Evolutionary conservation across 1,140 invertebrate genomes (phyloP).

Genomic region (Scaptomyza montana): DNA sequence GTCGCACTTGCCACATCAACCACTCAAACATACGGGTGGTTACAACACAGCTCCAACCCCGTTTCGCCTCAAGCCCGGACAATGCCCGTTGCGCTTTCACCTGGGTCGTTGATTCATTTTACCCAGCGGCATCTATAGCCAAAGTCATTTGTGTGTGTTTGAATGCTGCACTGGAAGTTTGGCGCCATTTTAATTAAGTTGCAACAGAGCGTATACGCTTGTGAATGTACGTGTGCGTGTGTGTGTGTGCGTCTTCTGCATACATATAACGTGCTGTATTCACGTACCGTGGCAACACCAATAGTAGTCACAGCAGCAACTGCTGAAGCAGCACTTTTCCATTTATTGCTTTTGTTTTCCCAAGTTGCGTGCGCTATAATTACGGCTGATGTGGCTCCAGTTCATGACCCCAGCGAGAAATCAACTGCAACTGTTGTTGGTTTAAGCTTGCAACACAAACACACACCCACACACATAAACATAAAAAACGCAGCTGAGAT

Average conservation of each 20-base stretch:
- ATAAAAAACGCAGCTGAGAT: constrained; percentile 4
- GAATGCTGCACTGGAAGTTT: constrained; percentile 51
- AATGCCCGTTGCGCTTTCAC: constrained; percentile 62
- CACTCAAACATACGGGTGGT: constrained; percentile 2
- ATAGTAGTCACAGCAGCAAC: not conserved
- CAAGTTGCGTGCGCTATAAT: constrained; percentile 62
- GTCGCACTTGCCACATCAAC: constrained; percentile 4
- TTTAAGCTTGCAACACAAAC: constrained; percentile 35
- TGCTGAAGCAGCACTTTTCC: constrained; percentile 24
- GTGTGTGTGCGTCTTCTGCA: constrained; percentile 44
- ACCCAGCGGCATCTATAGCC: not conserved
- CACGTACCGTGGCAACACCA: not conserved
- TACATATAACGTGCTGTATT: constrained; percentile 36
- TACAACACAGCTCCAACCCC: constrained; percentile 17
- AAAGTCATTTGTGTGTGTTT: constrained; percentile 14
- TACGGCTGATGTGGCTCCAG: constrained; percentile 44
- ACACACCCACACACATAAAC: no score
- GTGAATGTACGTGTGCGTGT: not conserved
- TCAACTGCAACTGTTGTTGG: constrained; percentile 59
- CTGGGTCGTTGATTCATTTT: constrained; percentile 58
- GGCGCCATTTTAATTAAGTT: constrained; percentile 77
- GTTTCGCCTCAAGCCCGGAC: constrained; percentile 41
- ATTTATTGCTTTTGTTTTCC: constrained; percentile 71
- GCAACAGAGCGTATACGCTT: constrained; percentile 27
- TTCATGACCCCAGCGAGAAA: constrained; percentile 61